Conservation (phyloP, 2,113 vertebrate genomes). For the Python bivittatus region DNA sequence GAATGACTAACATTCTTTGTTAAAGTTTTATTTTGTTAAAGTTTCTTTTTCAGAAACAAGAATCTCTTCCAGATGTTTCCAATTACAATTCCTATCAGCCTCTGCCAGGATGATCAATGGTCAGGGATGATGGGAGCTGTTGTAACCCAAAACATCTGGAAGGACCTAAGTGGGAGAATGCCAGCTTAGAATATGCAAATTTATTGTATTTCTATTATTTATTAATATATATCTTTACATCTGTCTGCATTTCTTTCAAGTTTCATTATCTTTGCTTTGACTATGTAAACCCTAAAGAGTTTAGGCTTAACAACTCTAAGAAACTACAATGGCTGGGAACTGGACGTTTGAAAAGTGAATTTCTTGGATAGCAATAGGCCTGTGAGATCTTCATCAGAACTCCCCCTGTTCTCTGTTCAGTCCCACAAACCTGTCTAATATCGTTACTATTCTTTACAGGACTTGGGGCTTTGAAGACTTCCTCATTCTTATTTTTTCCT, state of each 20-base stretch:
- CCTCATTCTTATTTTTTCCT: neutral
- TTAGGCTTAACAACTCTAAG: neutral
- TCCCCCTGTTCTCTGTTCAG: neutral
- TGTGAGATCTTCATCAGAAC: neutral
- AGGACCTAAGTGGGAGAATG: neutral
- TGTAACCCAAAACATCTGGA: neutral
- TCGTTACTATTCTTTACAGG: neutral
- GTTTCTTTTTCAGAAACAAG: neutral
- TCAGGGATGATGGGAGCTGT: neutral
- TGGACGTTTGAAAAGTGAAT: neutral
- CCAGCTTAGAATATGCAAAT: neutral
- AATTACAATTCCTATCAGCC: neutral
- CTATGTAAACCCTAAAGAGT: fast-evolving
- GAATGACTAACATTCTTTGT: neutral
- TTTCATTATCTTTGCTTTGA: neutral
- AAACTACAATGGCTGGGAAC: neutral
- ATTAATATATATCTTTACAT: neutral
- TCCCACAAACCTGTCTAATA: neutral
- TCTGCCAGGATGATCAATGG: neutral
- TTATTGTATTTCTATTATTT: neutral
- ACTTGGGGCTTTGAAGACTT: neutral
- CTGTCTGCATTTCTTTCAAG: neutral
- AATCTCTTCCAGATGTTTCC: neutral
- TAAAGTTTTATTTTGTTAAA: neutral
- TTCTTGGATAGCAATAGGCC: neutral